phyloP scores from a whole-genome alignment of 2,113 vertebrate species.

The Ornithorhynchus anatinus region DNA sequence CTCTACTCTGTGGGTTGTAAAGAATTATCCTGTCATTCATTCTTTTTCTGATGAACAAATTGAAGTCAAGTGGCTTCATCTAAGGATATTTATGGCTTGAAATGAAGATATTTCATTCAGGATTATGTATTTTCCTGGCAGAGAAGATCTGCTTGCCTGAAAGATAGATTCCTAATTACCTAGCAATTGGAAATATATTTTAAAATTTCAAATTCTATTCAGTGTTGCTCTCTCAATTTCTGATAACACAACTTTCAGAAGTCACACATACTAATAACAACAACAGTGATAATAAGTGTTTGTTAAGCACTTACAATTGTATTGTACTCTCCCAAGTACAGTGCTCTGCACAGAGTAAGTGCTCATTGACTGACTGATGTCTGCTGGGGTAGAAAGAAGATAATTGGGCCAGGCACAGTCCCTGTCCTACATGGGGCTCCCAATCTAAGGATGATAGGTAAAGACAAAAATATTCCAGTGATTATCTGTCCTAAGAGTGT shows the following conservation, averaged over 20 bases:
- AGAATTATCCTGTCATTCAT: constrained; percentile 13
- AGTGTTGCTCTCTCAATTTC: neutral
- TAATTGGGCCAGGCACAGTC: too few species aligned
- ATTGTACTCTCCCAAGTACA: too few species aligned
- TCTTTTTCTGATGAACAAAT: constrained; percentile 4
- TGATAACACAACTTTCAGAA: neutral
- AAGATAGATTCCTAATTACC: constrained; percentile 4
- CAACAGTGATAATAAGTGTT: neutral
- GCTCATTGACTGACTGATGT: too few species aligned
- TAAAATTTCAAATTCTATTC: neutral
- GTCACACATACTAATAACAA: neutral
- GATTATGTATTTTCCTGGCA: neutral
- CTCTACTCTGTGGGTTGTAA: neutral
- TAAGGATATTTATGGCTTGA: neutral
- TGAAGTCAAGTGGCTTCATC: neutral
- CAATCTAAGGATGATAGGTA: too few species aligned
- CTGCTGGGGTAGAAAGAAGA: too few species aligned
- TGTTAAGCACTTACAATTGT: too few species aligned
- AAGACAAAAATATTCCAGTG: too few species aligned
- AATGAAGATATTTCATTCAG: neutral
- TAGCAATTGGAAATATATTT: neutral
- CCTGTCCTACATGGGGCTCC: too few species aligned
- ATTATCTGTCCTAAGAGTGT: too few species aligned
- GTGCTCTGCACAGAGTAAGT: too few species aligned
- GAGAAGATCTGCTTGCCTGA: neutral